These are phyloP conservation scores for Phasia obesa DNA, from an alignment of 2,888 invertebrate genomes.

Conservation along the genomic window DNA sequence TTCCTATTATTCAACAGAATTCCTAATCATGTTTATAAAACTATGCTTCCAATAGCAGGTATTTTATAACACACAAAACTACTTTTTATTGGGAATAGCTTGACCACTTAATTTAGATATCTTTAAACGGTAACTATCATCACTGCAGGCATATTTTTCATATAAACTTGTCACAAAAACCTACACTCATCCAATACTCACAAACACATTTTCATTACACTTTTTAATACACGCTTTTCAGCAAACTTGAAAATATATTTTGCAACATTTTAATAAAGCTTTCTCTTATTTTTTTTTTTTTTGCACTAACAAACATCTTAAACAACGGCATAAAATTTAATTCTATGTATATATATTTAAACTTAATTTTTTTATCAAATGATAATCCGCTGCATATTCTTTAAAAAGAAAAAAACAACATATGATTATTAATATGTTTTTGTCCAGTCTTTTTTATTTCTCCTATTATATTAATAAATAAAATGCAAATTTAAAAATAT, in stretches of 20 bases:
- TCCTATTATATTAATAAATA: neutral
- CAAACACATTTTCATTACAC: neutral
- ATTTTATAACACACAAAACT: conserved; percentile 31
- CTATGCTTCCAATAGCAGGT: conserved; percentile 15
- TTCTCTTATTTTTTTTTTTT: conserved; percentile 8
- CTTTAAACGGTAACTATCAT: conserved; percentile 11
- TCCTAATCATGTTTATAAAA: neutral
- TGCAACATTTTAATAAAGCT: conserved; percentile 40
- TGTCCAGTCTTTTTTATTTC: neutral
- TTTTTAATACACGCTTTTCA: conserved; percentile 6
- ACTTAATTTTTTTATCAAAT: neutral
- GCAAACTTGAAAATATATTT: conserved; percentile 26
- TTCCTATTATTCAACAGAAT: too few relatives aligned
- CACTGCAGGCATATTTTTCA: conserved; percentile 22
- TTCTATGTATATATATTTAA: neutral
- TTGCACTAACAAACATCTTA: conserved; percentile 3
- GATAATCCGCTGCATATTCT: too few relatives aligned
- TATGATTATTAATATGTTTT: neutral
- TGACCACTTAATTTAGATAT: conserved; percentile 20
- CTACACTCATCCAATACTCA: conserved; percentile 30
- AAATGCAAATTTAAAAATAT: neutral
- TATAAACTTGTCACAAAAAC: conserved; percentile 50
- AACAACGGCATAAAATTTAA: conserved; percentile 14
- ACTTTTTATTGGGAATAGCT: conserved; percentile 21
- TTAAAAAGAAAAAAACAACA: neutral